Evolutionary conservation across 2,797 vertebrate genomes (phyloP), one percentile per base, ranked within the genome.

Genomic region (Chelidonichthys spinosus): DNA sequence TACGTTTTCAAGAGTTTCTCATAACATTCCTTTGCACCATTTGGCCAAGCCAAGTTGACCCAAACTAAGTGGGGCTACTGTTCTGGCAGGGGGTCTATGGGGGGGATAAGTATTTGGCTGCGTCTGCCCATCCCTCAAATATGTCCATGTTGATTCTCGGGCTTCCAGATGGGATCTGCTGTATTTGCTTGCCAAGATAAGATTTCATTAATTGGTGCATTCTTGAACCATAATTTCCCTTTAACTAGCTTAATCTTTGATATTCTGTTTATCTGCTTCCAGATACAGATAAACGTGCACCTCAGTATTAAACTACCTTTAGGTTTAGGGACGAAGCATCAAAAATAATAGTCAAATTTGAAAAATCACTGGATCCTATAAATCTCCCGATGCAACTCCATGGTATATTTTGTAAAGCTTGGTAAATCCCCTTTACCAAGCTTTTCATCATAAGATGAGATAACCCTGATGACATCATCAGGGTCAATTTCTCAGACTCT

Each of bases 21-120:
- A 67, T 61, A 75, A 64, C 76, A 84, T 88, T 87, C 77, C 74
- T 87, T 56, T 60, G 53, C 37, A 53, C 13, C 63, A 42, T 83
- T 80, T 44, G 66, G 78, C 49, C 13, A 42, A 79, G 74, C 15
- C 3, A 10, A 61, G 33, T 47, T 52, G 55, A 77, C 50, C 50
- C 37, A 69, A 69, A 65, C 60, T 69, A 76, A 81, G 77, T 72
- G 74, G 37, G 18, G 50, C 70, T 52, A 52, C 72, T 74, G 75
- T 79, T 80, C 74, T 78, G 74, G 18, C 44, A 52, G 25, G 32
- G 40, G n/a, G 69, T 70, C 39, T 1, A 0, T 59, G n/a, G 52
- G 35, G 7, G 36, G 13, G 4, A 33, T n/a, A 36, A 37, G 11
- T 36, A 46, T 55, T 14, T 52, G 52, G 9, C 33, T 47, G 56